Conservation (phyloP, 2,888 invertebrate species). For the Palloptera scutellata region DNA sequence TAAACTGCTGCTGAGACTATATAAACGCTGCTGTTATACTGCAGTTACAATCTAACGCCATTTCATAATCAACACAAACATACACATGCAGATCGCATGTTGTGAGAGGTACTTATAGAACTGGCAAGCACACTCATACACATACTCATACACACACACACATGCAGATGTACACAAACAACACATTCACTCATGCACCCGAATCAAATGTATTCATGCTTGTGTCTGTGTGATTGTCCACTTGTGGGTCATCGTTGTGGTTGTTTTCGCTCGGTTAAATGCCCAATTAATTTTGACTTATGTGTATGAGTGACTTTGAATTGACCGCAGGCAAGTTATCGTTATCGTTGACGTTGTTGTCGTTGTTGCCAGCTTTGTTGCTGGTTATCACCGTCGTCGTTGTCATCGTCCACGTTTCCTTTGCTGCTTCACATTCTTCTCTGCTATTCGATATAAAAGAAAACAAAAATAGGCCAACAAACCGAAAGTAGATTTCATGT, state of each 20-base stretch:
- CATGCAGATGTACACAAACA: too few species aligned
- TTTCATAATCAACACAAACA: not conserved
- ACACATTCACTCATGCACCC: too few species aligned
- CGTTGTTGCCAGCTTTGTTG: not conserved
- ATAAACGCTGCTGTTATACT: not conserved
- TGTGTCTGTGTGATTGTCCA: constrained; percentile 32
- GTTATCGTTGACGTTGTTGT: not conserved
- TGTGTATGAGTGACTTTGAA: constrained; percentile 26
- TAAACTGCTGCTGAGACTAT: not conserved
- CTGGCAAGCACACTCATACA: too few species aligned
- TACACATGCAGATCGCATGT: constrained; percentile 1
- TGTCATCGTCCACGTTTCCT: not conserved
- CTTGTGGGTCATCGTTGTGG: constrained; percentile 13
- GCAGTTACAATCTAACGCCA: not conserved
- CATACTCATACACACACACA: too few species aligned
- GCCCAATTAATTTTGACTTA: constrained; percentile 32
- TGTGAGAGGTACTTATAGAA: not conserved
- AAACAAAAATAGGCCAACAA: too few species aligned
- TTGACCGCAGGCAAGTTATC: constrained; percentile 22
- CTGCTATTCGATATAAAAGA: too few species aligned
- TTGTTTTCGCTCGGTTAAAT: constrained; percentile 25
- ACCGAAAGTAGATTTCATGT: too few species aligned
- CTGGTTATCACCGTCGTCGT: not conserved
- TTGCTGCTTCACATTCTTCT: too few species aligned
- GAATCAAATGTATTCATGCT: constrained; percentile 48